These are phyloP conservation scores for Drosophila bocki DNA, from an alignment of 1,140 invertebrate genomes.

Conservation along the genomic window DNA sequence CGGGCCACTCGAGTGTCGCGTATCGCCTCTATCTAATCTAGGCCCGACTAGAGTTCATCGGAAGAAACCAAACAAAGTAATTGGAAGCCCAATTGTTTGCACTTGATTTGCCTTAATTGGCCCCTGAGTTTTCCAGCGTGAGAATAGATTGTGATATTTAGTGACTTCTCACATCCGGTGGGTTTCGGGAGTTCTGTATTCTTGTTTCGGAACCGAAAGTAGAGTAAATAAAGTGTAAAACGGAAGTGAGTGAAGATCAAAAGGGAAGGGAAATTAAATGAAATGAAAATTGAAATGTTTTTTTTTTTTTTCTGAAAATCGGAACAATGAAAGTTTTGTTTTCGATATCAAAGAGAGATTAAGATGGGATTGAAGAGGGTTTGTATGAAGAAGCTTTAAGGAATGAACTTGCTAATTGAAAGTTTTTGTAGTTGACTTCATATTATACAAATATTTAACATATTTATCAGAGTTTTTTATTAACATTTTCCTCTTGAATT, in stretches of 20 bases:
- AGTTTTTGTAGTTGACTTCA: neutral
- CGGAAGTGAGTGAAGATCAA: slow-evolving; percentile 35
- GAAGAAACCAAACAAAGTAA: slow-evolving; percentile 14
- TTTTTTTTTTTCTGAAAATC: neutral
- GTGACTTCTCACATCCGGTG: slow-evolving; percentile 22
- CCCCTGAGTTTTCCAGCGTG: slow-evolving; percentile 19
- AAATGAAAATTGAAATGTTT: slow-evolving; percentile 31
- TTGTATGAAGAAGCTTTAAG: neutral
- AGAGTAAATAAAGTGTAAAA: neutral
- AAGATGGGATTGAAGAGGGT: neutral
- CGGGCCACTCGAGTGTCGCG: slow-evolving; percentile 19
- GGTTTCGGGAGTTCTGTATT: slow-evolving; percentile 1
- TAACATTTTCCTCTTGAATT: neutral
- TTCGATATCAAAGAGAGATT: slow-evolving; percentile 14
- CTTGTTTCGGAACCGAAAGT: neutral
- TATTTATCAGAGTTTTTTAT: neutral
- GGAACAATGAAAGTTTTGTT: slow-evolving; percentile 28
- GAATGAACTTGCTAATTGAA: neutral
- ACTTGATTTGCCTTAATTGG: slow-evolving; percentile 33
- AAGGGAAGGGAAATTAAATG: slow-evolving; percentile 24
- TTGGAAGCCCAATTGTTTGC: slow-evolving; percentile 21
- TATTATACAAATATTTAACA: neutral
- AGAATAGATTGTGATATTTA: slow-evolving; percentile 16
- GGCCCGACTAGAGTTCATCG: slow-evolving; percentile 29
- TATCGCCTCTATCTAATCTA: slow-evolving; percentile 26